Base-by-base conservation (phyloP, 2,113 vertebrate genomes). In the Callionymus lyra region DNA sequence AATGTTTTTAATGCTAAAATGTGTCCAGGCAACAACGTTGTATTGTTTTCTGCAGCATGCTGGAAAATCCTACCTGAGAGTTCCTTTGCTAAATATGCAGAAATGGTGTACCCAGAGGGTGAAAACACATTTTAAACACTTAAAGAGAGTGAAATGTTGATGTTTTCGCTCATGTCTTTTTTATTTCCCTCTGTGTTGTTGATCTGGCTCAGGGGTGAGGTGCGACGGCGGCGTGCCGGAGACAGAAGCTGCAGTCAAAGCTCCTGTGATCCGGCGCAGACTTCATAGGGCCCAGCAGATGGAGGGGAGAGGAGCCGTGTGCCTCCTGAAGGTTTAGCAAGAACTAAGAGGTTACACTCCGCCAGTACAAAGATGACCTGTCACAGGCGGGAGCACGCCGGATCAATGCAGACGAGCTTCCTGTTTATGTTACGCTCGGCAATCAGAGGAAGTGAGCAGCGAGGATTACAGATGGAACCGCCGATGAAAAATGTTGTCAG, bases 231-330 rank as follows among this genome's bases (percentile, higher is more conserved):
- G 11, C 19, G 68, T 72, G 67, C 47, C 56, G 43, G 53, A 77
- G 73, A 80, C 77, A 80, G 75, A 82, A 77, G 73, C 75, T 72
- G 55, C 70, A 77, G 77, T 80, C 75, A 72, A 72, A 74, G 71
- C 73, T 39, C 58, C 74, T 77, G 76, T 77, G 73, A 79, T 77
- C 65, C 62, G 61, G 51, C 41, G 68, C 76, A 81, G 51, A 79
- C 78, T 81, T 81, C 76, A 81, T 48, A 82, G 59, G 58, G 70
- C 62, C 78, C 66, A 60, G 68, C 78, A 81, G 80, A 82, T 76
- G 78, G 80, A 74, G 74, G 60, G 51, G 72, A 73, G 75, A 72
- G 67, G 53, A 65, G 68, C 70, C 40, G 61, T 47, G 56, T 59
- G 74, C 78, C 63, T 71, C 77, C 64, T 70, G 68, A 68, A 79